Evolutionary conservation across 2,888 invertebrate species (phyloP).

Genomic region (Pyrrhia umbra): DNA sequence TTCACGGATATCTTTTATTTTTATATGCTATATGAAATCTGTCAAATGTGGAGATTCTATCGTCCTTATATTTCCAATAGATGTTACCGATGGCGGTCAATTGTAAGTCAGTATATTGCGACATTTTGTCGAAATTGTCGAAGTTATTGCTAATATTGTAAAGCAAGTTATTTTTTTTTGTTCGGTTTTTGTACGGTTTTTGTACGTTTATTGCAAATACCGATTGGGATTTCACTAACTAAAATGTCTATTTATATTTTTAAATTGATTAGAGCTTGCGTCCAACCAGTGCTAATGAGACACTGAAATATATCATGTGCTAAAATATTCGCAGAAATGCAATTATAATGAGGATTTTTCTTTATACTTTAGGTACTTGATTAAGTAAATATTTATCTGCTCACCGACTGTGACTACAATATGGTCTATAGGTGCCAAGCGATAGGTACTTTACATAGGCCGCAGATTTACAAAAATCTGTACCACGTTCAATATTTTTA

Average conservation of each 20-base stretch:
- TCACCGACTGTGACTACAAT: no score
- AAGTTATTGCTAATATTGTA: slow-evolving; percentile 23
- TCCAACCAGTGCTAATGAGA: slow-evolving; percentile 1
- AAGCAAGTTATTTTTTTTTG: neutral
- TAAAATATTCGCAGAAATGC: neutral
- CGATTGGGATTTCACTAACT: no score
- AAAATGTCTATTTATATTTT: no score
- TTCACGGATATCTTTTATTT: slow-evolving; percentile 44
- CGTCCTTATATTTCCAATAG: slow-evolving; percentile 20
- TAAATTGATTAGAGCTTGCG: neutral
- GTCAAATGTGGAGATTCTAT: slow-evolving; percentile 45
- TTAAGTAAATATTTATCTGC: no score
- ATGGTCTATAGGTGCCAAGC: no score
- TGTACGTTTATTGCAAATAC: no score
- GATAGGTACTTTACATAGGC: no score
- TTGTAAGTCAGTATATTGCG: slow-evolving; percentile 14
- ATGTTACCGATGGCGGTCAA: slow-evolving; percentile 26
- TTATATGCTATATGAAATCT: slow-evolving; percentile 34
- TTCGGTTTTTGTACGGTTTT: no score
- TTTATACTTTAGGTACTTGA: no score
- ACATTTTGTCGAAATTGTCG: slow-evolving; percentile 8
- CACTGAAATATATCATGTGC: neutral
- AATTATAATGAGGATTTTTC: no score
- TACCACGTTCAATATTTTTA: no score
- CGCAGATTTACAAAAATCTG: no score